These are phyloP conservation scores for Drosophila kikkawai DNA, from an alignment of 1,140 invertebrate genomes.

Conservation along the genomic window DNA sequence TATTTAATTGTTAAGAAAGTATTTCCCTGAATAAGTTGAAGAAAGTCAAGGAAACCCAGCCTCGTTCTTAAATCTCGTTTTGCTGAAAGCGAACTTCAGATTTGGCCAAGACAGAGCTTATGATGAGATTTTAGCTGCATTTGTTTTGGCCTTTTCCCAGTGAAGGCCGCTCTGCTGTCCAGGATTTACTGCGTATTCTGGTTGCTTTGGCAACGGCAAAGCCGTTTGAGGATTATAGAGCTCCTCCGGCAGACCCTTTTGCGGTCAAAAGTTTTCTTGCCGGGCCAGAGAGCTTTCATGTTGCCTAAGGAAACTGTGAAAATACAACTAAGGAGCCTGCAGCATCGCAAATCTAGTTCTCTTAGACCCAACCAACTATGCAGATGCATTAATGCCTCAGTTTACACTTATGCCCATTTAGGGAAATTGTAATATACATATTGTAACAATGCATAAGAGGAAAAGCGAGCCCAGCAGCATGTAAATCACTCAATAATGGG, in stretches of 20 bases:
- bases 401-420: conserved; percentile 3
- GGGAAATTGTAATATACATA: not conserved
- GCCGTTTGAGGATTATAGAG: conserved; percentile 43
- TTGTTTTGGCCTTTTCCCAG: conserved; percentile 18
- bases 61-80: not conserved
- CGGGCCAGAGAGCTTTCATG: conserved; percentile 43
- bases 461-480: not conserved
- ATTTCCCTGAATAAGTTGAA: not conserved
- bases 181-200: conserved; percentile 35
- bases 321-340: conserved; percentile 7
- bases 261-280: conserved; percentile 49
- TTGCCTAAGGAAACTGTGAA: conserved; percentile 36
- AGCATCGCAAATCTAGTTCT: not conserved
- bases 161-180: not conserved
- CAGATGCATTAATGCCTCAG: not conserved
- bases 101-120: conserved; percentile 39
- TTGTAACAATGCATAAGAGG: not conserved
- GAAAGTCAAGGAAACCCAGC: not conserved
- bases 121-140: conserved; percentile 47
- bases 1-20: not conserved
- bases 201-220: conserved; percentile 35
- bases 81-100: conserved; percentile 23
- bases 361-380: not conserved
- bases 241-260: conserved; percentile 34
- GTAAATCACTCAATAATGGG: conserved; percentile 16